phyloP scores from a whole-genome alignment of 23 tunicate species.

The Diplosoma virens region DNA sequence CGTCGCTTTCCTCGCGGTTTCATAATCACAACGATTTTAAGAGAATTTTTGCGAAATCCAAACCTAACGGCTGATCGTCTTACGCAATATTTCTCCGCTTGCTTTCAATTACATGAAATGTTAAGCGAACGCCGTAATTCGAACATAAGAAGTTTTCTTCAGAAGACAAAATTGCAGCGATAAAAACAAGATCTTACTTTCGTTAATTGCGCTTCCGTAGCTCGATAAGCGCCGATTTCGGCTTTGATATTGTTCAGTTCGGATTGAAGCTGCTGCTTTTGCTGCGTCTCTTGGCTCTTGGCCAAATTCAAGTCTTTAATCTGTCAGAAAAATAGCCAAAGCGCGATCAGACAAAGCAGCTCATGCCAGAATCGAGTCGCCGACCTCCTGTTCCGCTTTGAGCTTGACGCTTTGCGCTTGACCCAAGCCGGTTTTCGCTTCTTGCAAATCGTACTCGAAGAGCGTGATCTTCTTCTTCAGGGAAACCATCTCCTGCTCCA shows the following conservation, averaged over 20 bases:
- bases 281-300: constrained; percentile 57
- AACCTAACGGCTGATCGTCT: too few species aligned
- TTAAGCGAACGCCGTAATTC: too few species aligned
- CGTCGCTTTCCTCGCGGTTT: too few species aligned
- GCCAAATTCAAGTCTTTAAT: constrained; percentile 44
- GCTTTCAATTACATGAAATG: too few species aligned
- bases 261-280: constrained; percentile 60
- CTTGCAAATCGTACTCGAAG: constrained; percentile 74
- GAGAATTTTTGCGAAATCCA: too few species aligned
- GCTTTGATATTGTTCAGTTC: constrained; percentile 59
- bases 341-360: background rate
- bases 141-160: too few species aligned
- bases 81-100: too few species aligned
- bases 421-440: constrained; percentile 44
- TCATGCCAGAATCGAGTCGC: background rate
- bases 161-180: too few species aligned
- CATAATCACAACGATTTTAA: too few species aligned
- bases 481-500: constrained; percentile 62
- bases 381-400: constrained; percentile 59
- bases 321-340: constrained; percentile 39
- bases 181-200: too few species aligned
- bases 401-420: constrained; percentile 46
- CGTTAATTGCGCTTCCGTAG: constrained; percentile 58
- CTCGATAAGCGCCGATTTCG: constrained; percentile 55
- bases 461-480: constrained; percentile 58